A percentile compares a stretch with the other conserved stretches of the same genome.
Conservation (phyloP, 1,140 invertebrate species). For the Drosophila sechellia region DNA sequence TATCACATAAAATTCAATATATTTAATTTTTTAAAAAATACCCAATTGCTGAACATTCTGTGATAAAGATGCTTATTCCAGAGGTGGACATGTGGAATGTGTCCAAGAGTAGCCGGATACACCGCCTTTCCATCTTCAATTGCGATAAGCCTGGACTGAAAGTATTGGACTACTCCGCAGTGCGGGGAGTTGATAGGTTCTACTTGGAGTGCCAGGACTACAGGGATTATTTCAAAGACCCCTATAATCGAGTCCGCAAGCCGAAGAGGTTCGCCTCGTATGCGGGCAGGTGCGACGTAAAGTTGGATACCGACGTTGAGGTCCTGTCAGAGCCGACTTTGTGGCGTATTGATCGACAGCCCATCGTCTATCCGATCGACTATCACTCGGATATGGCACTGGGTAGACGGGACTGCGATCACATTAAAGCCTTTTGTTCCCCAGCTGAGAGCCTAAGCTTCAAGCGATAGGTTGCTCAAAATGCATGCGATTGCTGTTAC, state of each 20-base stretch:
- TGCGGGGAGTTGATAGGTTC: slow-evolving; percentile 42
- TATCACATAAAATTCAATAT: neutral
- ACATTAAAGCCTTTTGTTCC: neutral
- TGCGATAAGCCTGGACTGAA: slow-evolving; percentile 41
- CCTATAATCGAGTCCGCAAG: slow-evolving; percentile 36
- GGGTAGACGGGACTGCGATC: slow-evolving; percentile 8
- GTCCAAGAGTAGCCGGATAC: slow-evolving; percentile 30
- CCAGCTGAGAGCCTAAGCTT: neutral
- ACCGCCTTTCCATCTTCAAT: slow-evolving; percentile 39
- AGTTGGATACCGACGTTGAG: slow-evolving; percentile 12
- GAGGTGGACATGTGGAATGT: slow-evolving; percentile 61
- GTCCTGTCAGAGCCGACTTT: neutral
- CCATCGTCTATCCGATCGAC: slow-evolving; percentile 46
- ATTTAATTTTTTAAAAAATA: neutral
- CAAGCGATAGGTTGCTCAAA: neutral
- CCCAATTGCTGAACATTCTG: neutral
- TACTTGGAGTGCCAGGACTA: slow-evolving; percentile 63
- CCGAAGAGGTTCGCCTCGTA: slow-evolving; percentile 27
- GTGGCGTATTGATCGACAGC: slow-evolving; percentile 42
- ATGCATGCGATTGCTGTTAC: neutral
- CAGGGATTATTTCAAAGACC: slow-evolving; percentile 66
- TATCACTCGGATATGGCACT: slow-evolving; percentile 8
- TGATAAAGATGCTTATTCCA: slow-evolving; percentile 31
- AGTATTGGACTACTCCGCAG: slow-evolving; percentile 47
- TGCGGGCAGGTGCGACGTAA: slow-evolving; percentile 39